Evolutionary conservation across 1,140 invertebrate genomes (phyloP).

Genomic region (Drosophila saltans): DNA sequence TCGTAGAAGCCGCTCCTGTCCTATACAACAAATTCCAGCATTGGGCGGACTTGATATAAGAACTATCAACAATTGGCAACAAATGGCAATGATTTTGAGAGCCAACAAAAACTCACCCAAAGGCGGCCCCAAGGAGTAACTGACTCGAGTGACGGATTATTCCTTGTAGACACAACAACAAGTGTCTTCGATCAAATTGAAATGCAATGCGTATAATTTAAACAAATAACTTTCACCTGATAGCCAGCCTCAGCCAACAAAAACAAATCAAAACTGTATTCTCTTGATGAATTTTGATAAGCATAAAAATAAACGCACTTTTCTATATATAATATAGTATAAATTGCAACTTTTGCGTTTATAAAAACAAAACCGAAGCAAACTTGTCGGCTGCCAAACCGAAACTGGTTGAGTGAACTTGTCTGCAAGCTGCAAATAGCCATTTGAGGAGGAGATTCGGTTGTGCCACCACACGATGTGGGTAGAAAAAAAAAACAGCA

Average conservation of each 20-base stretch:
- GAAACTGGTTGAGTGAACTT: slow-evolving; percentile 76
- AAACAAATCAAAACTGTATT: slow-evolving; percentile 20
- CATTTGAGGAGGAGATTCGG: slow-evolving; percentile 26
- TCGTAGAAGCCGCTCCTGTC: background rate
- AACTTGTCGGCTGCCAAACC: slow-evolving; percentile 66
- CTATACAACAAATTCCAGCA: background rate
- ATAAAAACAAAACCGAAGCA: slow-evolving; percentile 33
- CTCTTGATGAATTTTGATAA: slow-evolving; percentile 13
- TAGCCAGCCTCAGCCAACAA: slow-evolving; percentile 17
- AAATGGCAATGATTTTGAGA: no score
- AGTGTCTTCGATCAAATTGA: slow-evolving; percentile 19
- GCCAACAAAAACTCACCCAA: no score
- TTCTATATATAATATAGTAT: background rate
- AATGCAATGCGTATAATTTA: slow-evolving; percentile 40
- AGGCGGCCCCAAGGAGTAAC: no score
- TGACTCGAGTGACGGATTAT: no score
- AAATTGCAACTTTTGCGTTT: background rate
- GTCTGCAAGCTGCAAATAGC: slow-evolving; percentile 37
- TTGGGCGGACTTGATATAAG: slow-evolving; percentile 55
- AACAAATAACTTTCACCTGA: slow-evolving; percentile 53
- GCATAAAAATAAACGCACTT: slow-evolving; percentile 6
- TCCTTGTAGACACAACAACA: no score
- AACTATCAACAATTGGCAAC: no score
- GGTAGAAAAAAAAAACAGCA: slow-evolving; percentile 39
- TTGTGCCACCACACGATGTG: slow-evolving; percentile 24